Base-by-base conservation (phyloP, 1,140 invertebrate genomes). In the Ephestia elutella region DNA sequence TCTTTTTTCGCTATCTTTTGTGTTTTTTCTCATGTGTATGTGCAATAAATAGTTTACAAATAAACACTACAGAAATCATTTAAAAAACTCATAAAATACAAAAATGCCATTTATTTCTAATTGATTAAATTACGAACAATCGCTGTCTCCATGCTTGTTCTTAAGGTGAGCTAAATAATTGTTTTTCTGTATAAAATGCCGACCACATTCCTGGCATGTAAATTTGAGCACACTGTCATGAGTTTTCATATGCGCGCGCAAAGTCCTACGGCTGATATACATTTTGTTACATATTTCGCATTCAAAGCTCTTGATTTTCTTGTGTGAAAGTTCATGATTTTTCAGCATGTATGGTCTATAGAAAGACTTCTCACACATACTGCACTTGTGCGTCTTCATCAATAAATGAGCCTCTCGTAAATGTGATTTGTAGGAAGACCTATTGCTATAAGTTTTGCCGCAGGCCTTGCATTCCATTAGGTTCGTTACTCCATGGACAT, bases 401-500 rank as follows among this genome's bases (percentile, higher is more conserved):
- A 59, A 13, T 15, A 28, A 28, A 8, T 28, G 25, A 28, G 25
- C 25, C 8, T 8, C 8, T 28, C 25, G 25, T 28, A 28, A 28
- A 28, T 28, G 25, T 5, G 25, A 3, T 28, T 8, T 8, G 25
- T 28, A 28, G 25, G 25, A 3, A 28, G 25, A 28, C 25, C 25
- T 28, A 28, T 28, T 28, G 25, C 8, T 28, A 8, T 28, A 28
- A 8, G 25, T 28, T 11, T 38, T 38, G 5, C 13, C 32, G 32
- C 32, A 38, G 11, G 75, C 79, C 17, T 76, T 68, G 21, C 84
- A 87, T 54, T 82, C 71, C 0, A 75, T 60, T 1, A 60, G 63
- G 21, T 60, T 65, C 1, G 71, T 53, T 11, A 75, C 61, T 0
- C 77, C 80, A 48, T 87, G 84, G 0, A 62, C 70, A 25, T 73